Percentiles rank a stretch among this genome's conserved stretches.
Conservation (phyloP, 2,888 invertebrate genomes). For the Spialia ferax region DNA sequence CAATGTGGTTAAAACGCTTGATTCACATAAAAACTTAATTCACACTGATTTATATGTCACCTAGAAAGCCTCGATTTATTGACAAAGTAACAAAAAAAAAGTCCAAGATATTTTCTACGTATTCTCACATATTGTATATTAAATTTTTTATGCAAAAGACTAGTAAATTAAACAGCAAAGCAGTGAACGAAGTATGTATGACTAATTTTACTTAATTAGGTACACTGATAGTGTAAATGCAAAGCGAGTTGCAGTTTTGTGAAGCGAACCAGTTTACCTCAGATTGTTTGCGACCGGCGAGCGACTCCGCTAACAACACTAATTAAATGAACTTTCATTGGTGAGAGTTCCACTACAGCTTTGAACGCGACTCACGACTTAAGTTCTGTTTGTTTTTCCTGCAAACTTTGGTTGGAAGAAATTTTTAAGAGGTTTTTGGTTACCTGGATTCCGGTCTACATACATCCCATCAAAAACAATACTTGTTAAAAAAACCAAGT, state of each 20-base stretch:
- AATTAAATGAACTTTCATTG: constrained; percentile 61
- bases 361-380: constrained; percentile 26
- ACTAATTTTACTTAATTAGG: constrained; percentile 11
- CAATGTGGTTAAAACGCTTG: too few relatives aligned
- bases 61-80: too few relatives aligned
- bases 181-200: neutral
- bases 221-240: constrained; percentile 24
- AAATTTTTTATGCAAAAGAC: too few relatives aligned
- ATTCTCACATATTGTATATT: too few relatives aligned
- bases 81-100: too few relatives aligned
- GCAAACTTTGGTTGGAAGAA: constrained; percentile 2
- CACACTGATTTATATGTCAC: too few relatives aligned
- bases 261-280: constrained; percentile 29
- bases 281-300: constrained; percentile 57
- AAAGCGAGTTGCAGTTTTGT: constrained; percentile 30
- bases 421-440: neutral
- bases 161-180: constrained; percentile 10
- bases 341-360: constrained; percentile 49
- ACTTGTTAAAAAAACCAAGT: too few relatives aligned
- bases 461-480: too few relatives aligned
- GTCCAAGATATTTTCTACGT: too few relatives aligned
- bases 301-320: constrained; percentile 58
- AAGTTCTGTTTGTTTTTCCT: constrained; percentile 25
- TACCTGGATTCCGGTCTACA: neutral
- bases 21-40: too few relatives aligned